Evolutionary conservation across 37 sponge, comb jelly and placozoan genomes (phyloP).

Genomic region (Amphimedon queenslandica): DNA sequence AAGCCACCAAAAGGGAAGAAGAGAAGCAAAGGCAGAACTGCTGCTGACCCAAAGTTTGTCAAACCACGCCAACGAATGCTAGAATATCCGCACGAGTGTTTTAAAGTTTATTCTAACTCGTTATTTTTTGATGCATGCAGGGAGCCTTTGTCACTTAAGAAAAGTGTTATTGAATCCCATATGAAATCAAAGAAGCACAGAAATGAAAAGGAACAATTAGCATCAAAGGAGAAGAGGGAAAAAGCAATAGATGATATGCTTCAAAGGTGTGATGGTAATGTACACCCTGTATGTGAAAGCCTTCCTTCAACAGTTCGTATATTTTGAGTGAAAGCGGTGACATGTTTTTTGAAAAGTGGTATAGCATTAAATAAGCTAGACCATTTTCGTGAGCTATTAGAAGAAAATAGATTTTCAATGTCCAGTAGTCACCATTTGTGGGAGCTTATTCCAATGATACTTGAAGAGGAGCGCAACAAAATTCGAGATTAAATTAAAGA

Average conservation of each 20-base stretch:
- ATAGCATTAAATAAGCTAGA: constrained; percentile 20
- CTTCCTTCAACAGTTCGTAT: too few relatives aligned
- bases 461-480: constrained; percentile 5
- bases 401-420: too few relatives aligned
- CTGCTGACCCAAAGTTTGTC: too few relatives aligned
- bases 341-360: too few relatives aligned
- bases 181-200: too few relatives aligned
- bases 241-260: too few relatives aligned
- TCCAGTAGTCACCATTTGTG: constrained; percentile 10
- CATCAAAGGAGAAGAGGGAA: too few relatives aligned
- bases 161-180: constrained; percentile 9
- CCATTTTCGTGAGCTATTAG: too few relatives aligned
- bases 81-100: constrained; percentile 8
- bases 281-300: constrained; percentile 27
- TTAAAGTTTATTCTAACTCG: constrained; percentile 13
- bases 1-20: too few relatives aligned
- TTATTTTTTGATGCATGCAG: constrained; percentile 49
- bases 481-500: constrained; percentile 8
- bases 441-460: constrained; percentile 25
- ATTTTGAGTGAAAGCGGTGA: too few relatives aligned
- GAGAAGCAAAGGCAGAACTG: too few relatives aligned
- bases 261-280: not conserved
- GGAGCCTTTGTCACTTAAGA: constrained; percentile 21
- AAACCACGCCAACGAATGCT: too few relatives aligned
- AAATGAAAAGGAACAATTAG: constrained; percentile 5